phyloP scores from a whole-genome alignment of 2,888 invertebrate species.

The Alloscopus bannaensis region DNA sequence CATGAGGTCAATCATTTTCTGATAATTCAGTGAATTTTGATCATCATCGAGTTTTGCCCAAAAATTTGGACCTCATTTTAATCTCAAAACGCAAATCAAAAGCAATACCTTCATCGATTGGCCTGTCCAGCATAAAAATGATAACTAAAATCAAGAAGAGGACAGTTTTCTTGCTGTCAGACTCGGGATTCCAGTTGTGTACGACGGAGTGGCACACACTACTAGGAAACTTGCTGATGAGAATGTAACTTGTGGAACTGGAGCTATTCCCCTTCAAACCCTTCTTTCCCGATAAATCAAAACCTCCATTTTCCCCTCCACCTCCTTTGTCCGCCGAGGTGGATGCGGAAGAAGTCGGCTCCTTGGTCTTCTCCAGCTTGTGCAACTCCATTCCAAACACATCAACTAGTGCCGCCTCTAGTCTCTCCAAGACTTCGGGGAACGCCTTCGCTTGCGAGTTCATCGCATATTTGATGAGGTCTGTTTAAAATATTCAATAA shows the following conservation, averaged over 20 bases:
- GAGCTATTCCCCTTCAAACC: slow-evolving; percentile 8
- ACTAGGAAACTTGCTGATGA: slow-evolving; percentile 63
- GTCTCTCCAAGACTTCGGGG: slow-evolving; percentile 58
- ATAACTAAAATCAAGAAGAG: slow-evolving; percentile 61
- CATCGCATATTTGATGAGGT: slow-evolving; percentile 69
- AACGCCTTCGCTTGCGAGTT: slow-evolving; percentile 66
- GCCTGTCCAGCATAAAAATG: slow-evolving; percentile 65
- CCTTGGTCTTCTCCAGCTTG: slow-evolving; percentile 56
- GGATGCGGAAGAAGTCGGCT: background rate
- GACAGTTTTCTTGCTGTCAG: slow-evolving; percentile 56
- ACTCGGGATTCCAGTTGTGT: slow-evolving; percentile 43
- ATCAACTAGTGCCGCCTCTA: slow-evolving; percentile 54
- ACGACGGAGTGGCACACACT: slow-evolving; percentile 62
- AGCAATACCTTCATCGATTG: slow-evolving; percentile 71
- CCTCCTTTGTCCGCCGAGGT: background rate
- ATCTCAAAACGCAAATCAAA: too few relatives aligned
- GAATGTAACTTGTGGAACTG: slow-evolving; percentile 51
- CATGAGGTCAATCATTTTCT: background rate
- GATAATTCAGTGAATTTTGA: too few relatives aligned
- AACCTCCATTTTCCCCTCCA: too few relatives aligned
- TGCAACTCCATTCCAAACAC: slow-evolving; percentile 69
- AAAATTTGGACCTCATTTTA: too few relatives aligned
- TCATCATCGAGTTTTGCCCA: too few relatives aligned
- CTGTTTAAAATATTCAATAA: too few relatives aligned
- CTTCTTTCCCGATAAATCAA: slow-evolving; percentile 9